These are phyloP conservation scores for Caenorhabditis angaria DNA, from an alignment of 2,888 invertebrate species.

Conservation along the genomic window DNA sequence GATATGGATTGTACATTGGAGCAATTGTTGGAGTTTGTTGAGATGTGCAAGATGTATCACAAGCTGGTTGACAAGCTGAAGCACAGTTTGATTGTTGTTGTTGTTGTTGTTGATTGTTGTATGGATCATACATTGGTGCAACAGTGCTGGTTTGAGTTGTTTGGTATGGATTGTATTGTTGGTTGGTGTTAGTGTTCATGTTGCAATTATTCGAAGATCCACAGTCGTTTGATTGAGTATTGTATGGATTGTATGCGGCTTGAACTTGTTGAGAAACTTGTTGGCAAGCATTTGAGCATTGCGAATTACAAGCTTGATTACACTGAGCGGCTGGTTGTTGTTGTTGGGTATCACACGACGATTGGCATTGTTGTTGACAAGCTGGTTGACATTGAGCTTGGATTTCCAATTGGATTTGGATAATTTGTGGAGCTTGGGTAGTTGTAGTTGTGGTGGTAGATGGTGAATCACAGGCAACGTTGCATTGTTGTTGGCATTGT, in stretches of 20 bases:
- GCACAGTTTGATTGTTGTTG: conserved; percentile 27
- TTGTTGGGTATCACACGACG: conserved; percentile 43
- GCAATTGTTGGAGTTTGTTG: conserved; percentile 18
- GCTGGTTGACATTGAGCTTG: conserved; percentile 53
- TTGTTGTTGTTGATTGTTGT: conserved; percentile 30
- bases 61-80: conserved; percentile 38
- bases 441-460: conserved; percentile 24
- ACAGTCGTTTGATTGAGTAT: conserved; percentile 20
- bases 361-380: conserved; percentile 53
- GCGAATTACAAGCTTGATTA: conserved; percentile 37
- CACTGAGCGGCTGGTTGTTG: conserved; percentile 49
- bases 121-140: conserved; percentile 14
- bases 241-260: conserved; percentile 16
- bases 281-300: conserved; percentile 42
- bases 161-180: conserved; percentile 20
- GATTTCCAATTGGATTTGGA: conserved; percentile 42
- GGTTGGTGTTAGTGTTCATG: neutral
- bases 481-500: conserved; percentile 40
- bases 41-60: conserved; percentile 23
- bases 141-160: conserved; percentile 9
- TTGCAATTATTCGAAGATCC: neutral
- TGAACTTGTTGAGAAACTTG: conserved; percentile 30
- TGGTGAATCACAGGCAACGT: conserved; percentile 31
- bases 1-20: conserved; percentile 17
- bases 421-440: conserved; percentile 37